phyloP scores from a whole-genome alignment of 2,797 vertebrate species.

The Pogoniulus pusillus region DNA sequence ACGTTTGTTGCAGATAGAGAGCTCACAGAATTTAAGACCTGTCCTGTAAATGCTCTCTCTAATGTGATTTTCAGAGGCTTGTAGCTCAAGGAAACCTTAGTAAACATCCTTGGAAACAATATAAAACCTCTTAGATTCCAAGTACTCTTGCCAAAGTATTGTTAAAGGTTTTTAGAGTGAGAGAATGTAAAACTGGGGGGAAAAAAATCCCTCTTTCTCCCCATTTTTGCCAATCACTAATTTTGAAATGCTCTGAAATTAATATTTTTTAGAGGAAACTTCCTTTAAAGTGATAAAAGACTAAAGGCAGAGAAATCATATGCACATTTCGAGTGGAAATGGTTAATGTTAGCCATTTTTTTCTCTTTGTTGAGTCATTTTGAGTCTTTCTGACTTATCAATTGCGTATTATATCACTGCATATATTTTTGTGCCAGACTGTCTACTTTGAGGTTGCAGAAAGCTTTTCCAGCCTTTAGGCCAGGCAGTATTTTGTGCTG shows the following conservation, averaged over 20 bases:
- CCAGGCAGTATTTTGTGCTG: neutral
- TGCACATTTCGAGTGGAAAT: neutral
- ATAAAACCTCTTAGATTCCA: neutral
- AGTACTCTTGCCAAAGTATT: neutral
- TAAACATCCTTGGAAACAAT: constrained; percentile 24
- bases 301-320: neutral
- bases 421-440: constrained; percentile 8
- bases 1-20: neutral
- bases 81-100: constrained; percentile 41
- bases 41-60: neutral
- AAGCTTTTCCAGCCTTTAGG: neutral
- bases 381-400: constrained; percentile 6
- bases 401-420: neutral
- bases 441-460: neutral
- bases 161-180: constrained; percentile 3
- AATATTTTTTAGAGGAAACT: neutral
- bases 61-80: constrained; percentile 50
- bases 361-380: neutral
- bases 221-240: neutral
- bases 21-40: neutral
- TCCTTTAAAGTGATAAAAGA: constrained; percentile 8
- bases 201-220: neutral
- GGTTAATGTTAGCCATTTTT: neutral
- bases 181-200: constrained; percentile 3
- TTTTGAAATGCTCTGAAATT: neutral